phyloP scores from a whole-genome alignment of 2,888 invertebrate genomes.

The Drosophila barbarae region DNA sequence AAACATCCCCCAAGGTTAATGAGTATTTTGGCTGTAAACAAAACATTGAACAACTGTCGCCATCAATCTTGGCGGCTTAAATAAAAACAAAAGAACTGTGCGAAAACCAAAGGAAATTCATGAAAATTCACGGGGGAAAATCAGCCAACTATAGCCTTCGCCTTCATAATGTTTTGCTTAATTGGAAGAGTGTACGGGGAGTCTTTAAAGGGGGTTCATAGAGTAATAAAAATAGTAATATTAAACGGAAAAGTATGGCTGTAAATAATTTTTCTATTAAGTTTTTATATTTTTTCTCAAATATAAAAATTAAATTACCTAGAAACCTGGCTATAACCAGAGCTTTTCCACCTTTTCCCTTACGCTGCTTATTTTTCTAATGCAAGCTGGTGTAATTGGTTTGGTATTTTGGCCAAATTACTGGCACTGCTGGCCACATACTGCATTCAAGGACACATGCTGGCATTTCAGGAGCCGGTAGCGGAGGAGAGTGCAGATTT shows the following conservation, averaged over 20 bases:
- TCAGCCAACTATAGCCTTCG: constrained; percentile 12
- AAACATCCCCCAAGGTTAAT: constrained; percentile 59
- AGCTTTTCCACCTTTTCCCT: background rate
- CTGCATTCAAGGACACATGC: constrained; percentile 11
- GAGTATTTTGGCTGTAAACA: constrained; percentile 45
- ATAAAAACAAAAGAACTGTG: constrained; percentile 40
- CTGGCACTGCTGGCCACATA: constrained; percentile 10
- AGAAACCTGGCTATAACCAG: background rate
- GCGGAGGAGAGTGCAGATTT: background rate
- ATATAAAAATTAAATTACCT: background rate
- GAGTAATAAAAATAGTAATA: background rate
- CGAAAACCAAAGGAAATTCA: background rate
- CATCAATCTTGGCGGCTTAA: constrained; percentile 58
- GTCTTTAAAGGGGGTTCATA: constrained; percentile 1
- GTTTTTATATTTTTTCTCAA: no score
- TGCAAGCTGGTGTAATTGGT: constrained; percentile 20
- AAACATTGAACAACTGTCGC: constrained; percentile 68
- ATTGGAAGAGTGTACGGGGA: constrained; percentile 3
- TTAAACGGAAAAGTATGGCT: background rate
- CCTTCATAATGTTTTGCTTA: constrained; percentile 25
- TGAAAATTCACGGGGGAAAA: background rate
- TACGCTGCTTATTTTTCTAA: constrained; percentile 2
- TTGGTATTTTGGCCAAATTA: constrained; percentile 27
- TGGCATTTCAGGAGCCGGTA: background rate
- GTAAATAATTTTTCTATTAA: background rate